phyloP scores from a whole-genome alignment of 2,797 vertebrate species.

The Argya squamiceps region DNA sequence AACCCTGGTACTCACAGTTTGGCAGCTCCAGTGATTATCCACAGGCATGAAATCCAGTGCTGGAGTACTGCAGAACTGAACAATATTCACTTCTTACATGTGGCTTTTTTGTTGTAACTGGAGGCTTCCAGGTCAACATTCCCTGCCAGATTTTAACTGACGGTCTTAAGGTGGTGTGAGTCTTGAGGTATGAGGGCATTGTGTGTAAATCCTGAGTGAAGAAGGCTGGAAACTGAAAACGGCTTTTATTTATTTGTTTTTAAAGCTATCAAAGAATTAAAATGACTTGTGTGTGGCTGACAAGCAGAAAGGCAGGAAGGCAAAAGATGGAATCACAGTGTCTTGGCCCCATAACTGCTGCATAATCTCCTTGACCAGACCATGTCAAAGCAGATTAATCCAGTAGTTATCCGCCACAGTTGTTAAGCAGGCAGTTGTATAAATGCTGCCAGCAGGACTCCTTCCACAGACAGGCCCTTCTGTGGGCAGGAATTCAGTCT shows the following conservation, averaged over 20 bases:
- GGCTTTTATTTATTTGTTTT: background rate
- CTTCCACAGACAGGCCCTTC: too few species aligned
- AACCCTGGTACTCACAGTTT: background rate
- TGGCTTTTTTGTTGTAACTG: background rate
- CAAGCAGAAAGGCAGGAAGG: background rate
- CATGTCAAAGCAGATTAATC: background rate
- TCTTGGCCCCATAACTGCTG: background rate
- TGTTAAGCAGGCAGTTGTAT: background rate
- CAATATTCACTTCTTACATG: background rate
- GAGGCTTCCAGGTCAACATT: background rate
- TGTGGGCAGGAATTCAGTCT: background rate
- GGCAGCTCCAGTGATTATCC: background rate
- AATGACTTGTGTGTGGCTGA: background rate
- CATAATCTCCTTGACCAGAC: background rate
- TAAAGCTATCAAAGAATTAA: background rate
- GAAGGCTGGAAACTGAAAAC: background rate
- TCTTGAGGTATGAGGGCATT: background rate
- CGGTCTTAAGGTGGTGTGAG: background rate
- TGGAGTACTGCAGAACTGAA: background rate
- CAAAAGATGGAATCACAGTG: background rate
- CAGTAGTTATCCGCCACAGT: background rate
- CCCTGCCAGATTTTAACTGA: background rate
- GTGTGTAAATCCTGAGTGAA: background rate
- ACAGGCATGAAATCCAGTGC: background rate
- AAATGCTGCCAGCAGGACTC: background rate